A percentile compares a stretch with the other conserved stretches of the same genome.
These are phyloP conservation scores for Megalopta genalis DNA, from an alignment of 1,140 invertebrate species.

Conservation along the genomic window DNA sequence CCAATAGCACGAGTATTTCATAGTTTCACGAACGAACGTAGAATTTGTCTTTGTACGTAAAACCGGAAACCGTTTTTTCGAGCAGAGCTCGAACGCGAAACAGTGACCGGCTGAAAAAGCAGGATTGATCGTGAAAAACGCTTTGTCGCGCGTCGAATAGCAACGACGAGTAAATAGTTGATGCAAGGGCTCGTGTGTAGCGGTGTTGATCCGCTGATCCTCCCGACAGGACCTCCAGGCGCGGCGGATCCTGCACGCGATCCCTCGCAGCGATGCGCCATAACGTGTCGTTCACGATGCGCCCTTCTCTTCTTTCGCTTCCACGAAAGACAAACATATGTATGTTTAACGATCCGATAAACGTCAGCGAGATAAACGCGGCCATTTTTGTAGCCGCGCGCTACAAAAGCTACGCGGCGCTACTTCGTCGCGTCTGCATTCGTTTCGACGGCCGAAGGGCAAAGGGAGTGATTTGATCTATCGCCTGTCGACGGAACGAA, in stretches of 20 bases:
- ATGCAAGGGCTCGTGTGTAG: neutral
- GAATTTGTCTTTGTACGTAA: too few species aligned
- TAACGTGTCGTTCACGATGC: constrained; percentile 44
- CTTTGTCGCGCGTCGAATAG: neutral
- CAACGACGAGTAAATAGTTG: constrained; percentile 6
- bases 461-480: neutral
- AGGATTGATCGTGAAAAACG: neutral
- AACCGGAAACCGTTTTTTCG: too few species aligned
- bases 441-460: neutral
- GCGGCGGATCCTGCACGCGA: constrained; percentile 58
- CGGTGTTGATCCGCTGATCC: constrained; percentile 54
- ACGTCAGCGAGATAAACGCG: constrained; percentile 47
- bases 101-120: neutral
- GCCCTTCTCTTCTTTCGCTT: constrained; percentile 44
- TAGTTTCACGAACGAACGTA: too few species aligned
- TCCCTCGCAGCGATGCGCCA: constrained; percentile 54
- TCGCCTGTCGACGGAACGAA: too few species aligned
- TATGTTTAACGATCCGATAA: constrained; percentile 57
- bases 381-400: constrained; percentile 37
- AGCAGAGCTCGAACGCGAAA: neutral
- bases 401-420: neutral
- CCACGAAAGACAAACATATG: constrained; percentile 56
- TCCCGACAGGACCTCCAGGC: constrained; percentile 60
- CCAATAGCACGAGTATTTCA: too few species aligned
- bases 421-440: neutral